A percentile compares a stretch with the other conserved stretches of the same genome.
Conservation (phyloP, 2,797 vertebrate species). For the Melopsittacus undulatus region DNA sequence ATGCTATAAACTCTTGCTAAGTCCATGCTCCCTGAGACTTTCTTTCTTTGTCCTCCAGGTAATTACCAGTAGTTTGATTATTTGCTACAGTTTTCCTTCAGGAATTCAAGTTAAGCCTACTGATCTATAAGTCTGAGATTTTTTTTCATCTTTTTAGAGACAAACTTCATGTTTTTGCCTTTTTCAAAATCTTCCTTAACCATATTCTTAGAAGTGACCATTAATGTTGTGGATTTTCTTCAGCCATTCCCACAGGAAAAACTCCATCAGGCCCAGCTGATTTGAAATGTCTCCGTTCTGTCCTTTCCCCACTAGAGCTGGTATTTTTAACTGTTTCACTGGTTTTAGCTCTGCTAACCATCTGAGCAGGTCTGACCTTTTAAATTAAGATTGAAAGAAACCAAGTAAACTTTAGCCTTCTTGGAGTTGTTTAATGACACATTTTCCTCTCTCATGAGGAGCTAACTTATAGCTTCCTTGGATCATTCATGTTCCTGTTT, state of each 20-base stretch:
- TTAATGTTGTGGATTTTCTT: not conserved
- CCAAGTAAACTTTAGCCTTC: not conserved
- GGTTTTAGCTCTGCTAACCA: not conserved
- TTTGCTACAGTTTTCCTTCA: not conserved
- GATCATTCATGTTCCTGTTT: not conserved
- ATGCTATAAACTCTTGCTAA: not conserved
- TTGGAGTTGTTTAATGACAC: not conserved
- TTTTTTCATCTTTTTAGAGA: not conserved
- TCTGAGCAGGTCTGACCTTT: not conserved
- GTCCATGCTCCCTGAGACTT: accelerated
- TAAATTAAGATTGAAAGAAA: not conserved
- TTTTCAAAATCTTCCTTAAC: not conserved
- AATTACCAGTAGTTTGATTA: not conserved
- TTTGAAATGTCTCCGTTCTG: not conserved
- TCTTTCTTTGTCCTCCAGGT: not conserved
- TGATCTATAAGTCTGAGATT: not conserved
- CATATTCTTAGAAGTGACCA: not conserved
- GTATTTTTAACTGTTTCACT: not conserved
- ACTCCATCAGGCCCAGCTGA: not conserved
- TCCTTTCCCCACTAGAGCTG: not conserved
- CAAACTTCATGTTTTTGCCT: not conserved
- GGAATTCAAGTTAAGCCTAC: not conserved
- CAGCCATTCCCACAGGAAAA: not conserved
- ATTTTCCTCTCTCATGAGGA: not conserved
- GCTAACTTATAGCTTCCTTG: not conserved